Conservation (phyloP, 64 coral and sea anemone genomes). For the Montipora cactus region DNA sequence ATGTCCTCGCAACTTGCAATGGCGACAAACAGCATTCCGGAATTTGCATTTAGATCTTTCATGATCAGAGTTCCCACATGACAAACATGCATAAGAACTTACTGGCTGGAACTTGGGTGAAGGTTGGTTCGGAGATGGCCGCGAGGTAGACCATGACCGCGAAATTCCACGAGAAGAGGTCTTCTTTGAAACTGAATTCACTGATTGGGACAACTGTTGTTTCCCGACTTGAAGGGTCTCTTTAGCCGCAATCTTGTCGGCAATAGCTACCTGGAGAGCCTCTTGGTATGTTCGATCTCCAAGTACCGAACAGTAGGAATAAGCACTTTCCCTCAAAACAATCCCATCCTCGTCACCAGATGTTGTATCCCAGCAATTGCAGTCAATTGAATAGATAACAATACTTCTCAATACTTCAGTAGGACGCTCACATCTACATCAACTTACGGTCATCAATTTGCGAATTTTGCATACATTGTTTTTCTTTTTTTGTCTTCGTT, state of each 20-base stretch:
- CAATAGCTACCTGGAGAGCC: conserved; percentile 49
- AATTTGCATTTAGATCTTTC: conserved; percentile 55
- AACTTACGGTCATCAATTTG: no score
- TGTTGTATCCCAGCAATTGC: no score
- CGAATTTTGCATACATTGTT: no score
- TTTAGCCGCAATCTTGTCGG: conserved; percentile 66
- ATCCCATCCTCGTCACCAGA: conserved; percentile 60
- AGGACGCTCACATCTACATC: no score
- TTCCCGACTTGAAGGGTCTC: neutral
- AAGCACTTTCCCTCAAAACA: neutral
- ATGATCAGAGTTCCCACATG: conserved; percentile 65
- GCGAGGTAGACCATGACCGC: neutral
- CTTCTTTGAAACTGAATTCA: conserved; percentile 37
- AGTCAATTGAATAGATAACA: no score
- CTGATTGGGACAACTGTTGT: conserved; percentile 11
- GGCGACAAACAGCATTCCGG: conserved; percentile 1
- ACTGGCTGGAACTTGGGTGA: conserved; percentile 5
- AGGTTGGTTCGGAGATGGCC: neutral
- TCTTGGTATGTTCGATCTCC: conserved; percentile 51
- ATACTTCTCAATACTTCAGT: no score
- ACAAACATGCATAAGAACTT: conserved; percentile 58
- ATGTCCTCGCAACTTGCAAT: conserved; percentile 45
- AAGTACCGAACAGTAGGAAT: neutral
- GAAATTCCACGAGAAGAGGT: neutral
- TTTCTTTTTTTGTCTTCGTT: no score